Evolutionary conservation across 2,797 vertebrate species (phyloP), one percentile per base, ranked within the genome.

Genomic region (Vireo griseus): DNA sequence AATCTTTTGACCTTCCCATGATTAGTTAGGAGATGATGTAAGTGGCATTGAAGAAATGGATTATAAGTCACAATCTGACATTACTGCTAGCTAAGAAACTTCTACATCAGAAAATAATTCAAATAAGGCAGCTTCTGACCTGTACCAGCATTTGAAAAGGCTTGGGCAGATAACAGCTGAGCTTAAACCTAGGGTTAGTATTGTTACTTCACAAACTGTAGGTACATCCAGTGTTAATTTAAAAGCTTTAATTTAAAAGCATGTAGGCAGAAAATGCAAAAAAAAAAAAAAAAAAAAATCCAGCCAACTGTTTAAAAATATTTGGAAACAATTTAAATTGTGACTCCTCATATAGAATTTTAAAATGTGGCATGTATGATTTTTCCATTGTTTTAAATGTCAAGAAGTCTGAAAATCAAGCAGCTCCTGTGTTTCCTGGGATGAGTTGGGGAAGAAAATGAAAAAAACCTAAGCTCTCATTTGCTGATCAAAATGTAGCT

Each of bases 21-120:
- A 95, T 85, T 92, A 92, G 52, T 85, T 89, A 84, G 6, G 4
- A 67, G 84, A 57, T 87, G 65, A 93, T 87, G 92, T 87, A 94
- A 95, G 61, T 6, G 31, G 37, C 1, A 0, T 8, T 73, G 83
- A 86, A 92, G 61, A 92, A 93, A 77, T 67, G 48, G 66, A 22
- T 50, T 89, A 48, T 94, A 93, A 93, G 35, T 94, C 68, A 91
- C 19, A 62, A 11, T 47, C 28, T 61, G 86, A 85, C 88, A 68
- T 67, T 91, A 40, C 72, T 92, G 24, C 47, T 79, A 52, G 31
- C 37, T 63, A 66, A 69, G 37, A 59, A 63, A 22, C 42, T 87
- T 76, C 76, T 63, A 52, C 10, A 1, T 71, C 13, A 77, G 52
- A 77, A 94, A 92, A 88, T 42, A 63, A 19, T 71, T 91, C 25